Conservation (phyloP, 1,140 invertebrate genomes). For the Copidosoma floridanum region DNA sequence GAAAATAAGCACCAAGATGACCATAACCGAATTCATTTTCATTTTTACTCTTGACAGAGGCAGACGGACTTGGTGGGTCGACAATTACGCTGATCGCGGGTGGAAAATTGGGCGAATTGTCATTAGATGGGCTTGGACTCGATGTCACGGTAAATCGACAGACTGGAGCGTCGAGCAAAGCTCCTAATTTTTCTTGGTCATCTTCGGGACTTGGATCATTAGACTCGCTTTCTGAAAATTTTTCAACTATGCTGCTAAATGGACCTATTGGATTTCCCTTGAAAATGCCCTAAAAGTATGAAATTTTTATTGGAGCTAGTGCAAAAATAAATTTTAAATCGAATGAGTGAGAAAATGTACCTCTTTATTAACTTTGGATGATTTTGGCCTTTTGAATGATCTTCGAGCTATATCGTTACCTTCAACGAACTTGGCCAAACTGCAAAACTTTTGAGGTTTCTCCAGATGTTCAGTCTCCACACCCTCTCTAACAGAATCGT, state of each 20-base stretch:
- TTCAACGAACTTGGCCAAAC: constrained; percentile 74
- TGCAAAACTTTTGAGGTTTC: constrained; percentile 64
- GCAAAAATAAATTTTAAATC: background rate
- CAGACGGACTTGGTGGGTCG: constrained; percentile 53
- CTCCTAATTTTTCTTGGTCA: constrained; percentile 29
- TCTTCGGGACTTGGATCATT: constrained; percentile 14
- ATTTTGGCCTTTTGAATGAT: constrained; percentile 63
- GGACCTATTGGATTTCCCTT: constrained; percentile 2
- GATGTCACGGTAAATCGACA: constrained; percentile 45
- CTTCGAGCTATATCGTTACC: constrained; percentile 75
- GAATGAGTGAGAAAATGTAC: too few species aligned
- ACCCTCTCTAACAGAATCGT: constrained; percentile 52
- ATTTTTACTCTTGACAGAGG: constrained; percentile 51
- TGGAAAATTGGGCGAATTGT: constrained; percentile 43
- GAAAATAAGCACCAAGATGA: constrained; percentile 36
- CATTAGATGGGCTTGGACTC: constrained; percentile 33
- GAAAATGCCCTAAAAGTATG: constrained; percentile 8
- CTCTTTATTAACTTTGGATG: constrained; percentile 26
- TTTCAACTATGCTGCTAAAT: constrained; percentile 9
- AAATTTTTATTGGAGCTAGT: background rate
- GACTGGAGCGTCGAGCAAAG: constrained; percentile 40
- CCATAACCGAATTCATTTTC: constrained; percentile 33
- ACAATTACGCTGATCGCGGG: constrained; percentile 50
- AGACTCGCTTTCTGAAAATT: background rate
- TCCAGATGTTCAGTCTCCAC: constrained; percentile 44